Evolutionary conservation across 2,888 invertebrate species (phyloP).

Genomic region (Idaea aversata): DNA sequence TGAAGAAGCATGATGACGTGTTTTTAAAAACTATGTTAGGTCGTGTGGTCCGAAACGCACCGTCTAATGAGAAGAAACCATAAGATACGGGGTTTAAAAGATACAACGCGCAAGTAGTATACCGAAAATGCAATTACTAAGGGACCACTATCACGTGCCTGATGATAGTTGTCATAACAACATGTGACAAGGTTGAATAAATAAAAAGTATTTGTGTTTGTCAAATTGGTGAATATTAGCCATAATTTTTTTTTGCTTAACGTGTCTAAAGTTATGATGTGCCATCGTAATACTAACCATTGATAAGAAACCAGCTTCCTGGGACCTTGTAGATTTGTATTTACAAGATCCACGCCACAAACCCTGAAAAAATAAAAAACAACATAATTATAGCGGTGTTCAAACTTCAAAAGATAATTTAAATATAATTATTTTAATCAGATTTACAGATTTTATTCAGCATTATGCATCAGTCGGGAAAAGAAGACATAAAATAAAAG

Average conservation of each 20-base stretch:
- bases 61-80: too few species aligned
- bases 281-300: not conserved
- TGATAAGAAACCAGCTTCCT: not conserved
- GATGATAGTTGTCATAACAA: too few species aligned
- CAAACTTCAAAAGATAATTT: not conserved
- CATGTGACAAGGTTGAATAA: too few species aligned
- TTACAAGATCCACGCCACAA: constrained; percentile 4
- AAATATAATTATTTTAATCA: constrained; percentile 6
- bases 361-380: constrained; percentile 35
- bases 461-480: constrained; percentile 70
- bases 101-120: too few species aligned
- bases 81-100: too few species aligned
- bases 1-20: too few species aligned
- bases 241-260: not conserved
- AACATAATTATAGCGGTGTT: not conserved
- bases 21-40: too few species aligned
- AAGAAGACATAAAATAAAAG: constrained; percentile 64
- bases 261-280: not conserved
- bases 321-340: not conserved
- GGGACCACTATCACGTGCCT: too few species aligned
- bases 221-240: not conserved
- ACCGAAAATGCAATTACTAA: too few species aligned
- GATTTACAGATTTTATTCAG: constrained; percentile 34
- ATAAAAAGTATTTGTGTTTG: not conserved
- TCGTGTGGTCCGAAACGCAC: too few species aligned